A percentile compares a stretch with the other conserved stretches of the same genome.
Conservation (phyloP, 2,797 vertebrate species). For the Melanitta fusca region DNA sequence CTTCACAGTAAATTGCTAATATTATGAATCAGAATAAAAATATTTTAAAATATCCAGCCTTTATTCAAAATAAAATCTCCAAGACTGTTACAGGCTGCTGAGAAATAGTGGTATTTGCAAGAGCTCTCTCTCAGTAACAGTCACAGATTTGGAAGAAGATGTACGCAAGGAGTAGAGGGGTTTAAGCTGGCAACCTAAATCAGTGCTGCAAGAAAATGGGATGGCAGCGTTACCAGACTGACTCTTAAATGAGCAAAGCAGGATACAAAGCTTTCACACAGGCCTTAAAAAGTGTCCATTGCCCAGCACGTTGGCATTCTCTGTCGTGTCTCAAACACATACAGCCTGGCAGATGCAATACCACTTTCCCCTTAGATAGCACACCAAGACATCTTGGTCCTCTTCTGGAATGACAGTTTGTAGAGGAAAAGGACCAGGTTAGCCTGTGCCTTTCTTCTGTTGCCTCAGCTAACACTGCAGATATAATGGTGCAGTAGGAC, state of each 20-base stretch:
- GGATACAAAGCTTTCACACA: neutral
- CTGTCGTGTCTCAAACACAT: neutral
- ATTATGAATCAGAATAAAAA: neutral
- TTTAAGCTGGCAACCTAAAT: neutral
- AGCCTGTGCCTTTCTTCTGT: neutral
- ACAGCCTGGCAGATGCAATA: neutral
- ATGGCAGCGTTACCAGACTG: neutral
- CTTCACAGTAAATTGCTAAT: neutral
- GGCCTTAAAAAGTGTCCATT: neutral
- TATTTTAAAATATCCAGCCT: neutral
- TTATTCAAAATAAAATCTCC: neutral
- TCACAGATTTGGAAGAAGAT: neutral
- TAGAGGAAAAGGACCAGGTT: neutral
- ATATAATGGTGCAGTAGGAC: neutral
- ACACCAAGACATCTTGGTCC: neutral
- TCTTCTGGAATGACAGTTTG: neutral
- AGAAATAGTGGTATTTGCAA: neutral
- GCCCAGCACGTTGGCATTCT: neutral
- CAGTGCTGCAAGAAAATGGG: neutral
- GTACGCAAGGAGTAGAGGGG: neutral
- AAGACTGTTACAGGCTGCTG: neutral
- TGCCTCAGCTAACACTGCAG: neutral
- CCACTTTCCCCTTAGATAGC: fast-evolving
- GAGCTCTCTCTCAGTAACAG: neutral
- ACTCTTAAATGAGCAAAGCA: neutral